Conservation (phyloP, 2,113 vertebrate species). For the Tapirus terrestris region DNA sequence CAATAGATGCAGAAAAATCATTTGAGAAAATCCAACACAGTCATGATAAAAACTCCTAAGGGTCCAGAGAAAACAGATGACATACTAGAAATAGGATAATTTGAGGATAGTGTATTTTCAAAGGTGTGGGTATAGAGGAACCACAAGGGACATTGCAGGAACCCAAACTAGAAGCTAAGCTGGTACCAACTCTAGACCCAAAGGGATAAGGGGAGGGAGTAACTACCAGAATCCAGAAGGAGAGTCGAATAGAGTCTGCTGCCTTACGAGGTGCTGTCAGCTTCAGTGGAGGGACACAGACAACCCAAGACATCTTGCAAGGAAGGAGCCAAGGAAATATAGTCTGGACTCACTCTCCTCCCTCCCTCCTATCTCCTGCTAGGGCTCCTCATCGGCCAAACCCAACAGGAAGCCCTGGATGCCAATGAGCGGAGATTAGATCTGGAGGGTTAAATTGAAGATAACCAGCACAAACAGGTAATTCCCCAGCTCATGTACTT, state of each 20-base stretch:
- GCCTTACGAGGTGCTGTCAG: neutral
- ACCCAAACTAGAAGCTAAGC: neutral
- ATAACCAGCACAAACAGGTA: neutral
- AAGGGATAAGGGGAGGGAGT: neutral
- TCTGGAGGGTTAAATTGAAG: neutral
- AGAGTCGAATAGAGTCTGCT: neutral
- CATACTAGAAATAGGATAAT: neutral
- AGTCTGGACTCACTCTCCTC: neutral
- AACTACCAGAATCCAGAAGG: neutral
- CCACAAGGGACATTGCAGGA: neutral
- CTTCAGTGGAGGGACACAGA: neutral
- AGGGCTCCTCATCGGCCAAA: neutral
- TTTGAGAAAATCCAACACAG: neutral
- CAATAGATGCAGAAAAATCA: neutral
- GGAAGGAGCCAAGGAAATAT: neutral
- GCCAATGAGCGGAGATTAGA: neutral
- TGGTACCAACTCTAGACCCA: neutral
- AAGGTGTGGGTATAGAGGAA: neutral
- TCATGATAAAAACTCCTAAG: neutral
- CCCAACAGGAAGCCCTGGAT: neutral
- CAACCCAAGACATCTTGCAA: neutral
- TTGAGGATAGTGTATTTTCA: neutral
- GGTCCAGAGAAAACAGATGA: neutral
- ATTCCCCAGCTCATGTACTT: neutral
- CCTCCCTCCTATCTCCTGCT: neutral